Percentiles rank a stretch among this genome's conserved stretches.
phyloP scores from a whole-genome alignment of 2,888 invertebrate species.

The Synanthedon vespiformis region DNA sequence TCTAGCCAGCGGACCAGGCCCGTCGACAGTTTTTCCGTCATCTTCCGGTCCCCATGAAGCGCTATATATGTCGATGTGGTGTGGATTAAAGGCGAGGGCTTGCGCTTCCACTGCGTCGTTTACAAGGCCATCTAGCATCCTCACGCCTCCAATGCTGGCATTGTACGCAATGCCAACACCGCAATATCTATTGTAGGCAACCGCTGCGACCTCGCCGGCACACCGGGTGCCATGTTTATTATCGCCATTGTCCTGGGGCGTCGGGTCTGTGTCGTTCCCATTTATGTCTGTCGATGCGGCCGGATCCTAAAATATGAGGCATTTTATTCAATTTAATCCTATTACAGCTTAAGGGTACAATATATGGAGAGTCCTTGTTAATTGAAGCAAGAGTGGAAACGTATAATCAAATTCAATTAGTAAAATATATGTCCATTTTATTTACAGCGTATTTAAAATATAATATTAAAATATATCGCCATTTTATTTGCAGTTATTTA shows the following conservation, averaged over 20 bases:
- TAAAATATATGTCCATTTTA: too few species aligned
- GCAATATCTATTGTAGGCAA: slow-evolving; percentile 95
- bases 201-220: slow-evolving; percentile 97
- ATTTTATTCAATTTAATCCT: not conserved
- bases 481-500: too few species aligned
- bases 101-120: slow-evolving; percentile 96
- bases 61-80: slow-evolving; percentile 96
- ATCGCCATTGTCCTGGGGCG: slow-evolving; percentile 97
- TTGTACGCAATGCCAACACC: slow-evolving; percentile 99
- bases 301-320: slow-evolving; percentile 78
- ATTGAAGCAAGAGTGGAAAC: too few species aligned
- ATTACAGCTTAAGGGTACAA: not conserved
- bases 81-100: slow-evolving; percentile 90
- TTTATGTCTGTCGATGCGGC: slow-evolving; percentile 97
- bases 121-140: slow-evolving; percentile 97
- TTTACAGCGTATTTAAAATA: too few species aligned
- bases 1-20: slow-evolving; percentile 91
- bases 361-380: not conserved
- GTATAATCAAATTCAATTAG: too few species aligned
- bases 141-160: slow-evolving; percentile 94
- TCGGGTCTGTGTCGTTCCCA: slow-evolving; percentile 96
- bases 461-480: too few species aligned
- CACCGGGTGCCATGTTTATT: slow-evolving; percentile 99
- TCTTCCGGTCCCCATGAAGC: slow-evolving; percentile 98
- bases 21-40: slow-evolving; percentile 96